A percentile compares a stretch with the other conserved stretches of the same genome.
These are phyloP conservation scores for Dinocampus coccinellae DNA, from an alignment of 2,888 invertebrate species.

Conservation along the genomic window DNA sequence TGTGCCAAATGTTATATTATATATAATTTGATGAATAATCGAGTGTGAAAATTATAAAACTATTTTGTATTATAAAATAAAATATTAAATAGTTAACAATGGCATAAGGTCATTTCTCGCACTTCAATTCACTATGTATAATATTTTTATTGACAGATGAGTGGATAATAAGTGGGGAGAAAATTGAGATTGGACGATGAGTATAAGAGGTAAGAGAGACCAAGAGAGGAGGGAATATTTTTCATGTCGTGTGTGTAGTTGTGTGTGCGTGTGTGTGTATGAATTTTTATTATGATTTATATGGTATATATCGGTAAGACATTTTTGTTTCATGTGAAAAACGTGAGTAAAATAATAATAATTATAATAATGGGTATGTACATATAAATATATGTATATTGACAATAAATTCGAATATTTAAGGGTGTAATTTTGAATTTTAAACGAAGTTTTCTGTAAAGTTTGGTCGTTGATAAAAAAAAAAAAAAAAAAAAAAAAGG, in stretches of 20 bases:
- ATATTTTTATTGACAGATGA: too few species aligned
- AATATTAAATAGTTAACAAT: background rate
- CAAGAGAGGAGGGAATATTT: too few species aligned
- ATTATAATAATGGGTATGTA: too few species aligned
- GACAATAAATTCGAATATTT: conserved; percentile 1
- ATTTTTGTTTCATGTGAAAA: background rate
- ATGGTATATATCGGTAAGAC: background rate
- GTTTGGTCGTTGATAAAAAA: background rate
- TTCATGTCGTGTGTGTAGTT: background rate
- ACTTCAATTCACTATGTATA: background rate
- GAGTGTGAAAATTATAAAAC: conserved; percentile 69
- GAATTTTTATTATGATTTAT: background rate
- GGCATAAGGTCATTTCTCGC: conserved; percentile 16
- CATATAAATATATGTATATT: background rate
- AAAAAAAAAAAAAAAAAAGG: too few species aligned
- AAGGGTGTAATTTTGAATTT: background rate
- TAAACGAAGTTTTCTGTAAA: background rate
- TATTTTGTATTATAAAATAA: conserved; percentile 58
- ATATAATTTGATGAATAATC: conserved; percentile 61
- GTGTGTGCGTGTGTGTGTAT: background rate
- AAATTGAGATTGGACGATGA: too few species aligned
- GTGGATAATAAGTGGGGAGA: too few species aligned
- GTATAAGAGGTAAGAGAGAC: too few species aligned
- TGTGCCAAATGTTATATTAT: conserved; percentile 60
- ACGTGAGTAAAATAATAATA: background rate